These are phyloP conservation scores for Cyrtonyx montezumae DNA, from an alignment of 2,113 vertebrate species.

Conservation along the genomic window DNA sequence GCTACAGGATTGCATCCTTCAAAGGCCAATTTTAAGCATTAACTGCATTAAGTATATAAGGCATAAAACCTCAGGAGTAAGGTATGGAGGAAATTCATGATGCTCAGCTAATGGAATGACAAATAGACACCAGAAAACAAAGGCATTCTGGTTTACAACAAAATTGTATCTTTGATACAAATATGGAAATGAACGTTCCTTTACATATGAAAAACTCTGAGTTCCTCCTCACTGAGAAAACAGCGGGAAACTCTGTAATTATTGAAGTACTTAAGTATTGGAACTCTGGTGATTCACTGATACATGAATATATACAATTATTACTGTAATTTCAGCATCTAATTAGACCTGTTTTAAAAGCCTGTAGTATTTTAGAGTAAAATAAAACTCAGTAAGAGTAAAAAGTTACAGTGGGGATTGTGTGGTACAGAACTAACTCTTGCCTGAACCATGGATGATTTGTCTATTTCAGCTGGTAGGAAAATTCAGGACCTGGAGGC, in stretches of 20 bases:
- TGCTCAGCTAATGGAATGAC: background rate
- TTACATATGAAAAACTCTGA: background rate
- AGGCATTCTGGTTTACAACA: background rate
- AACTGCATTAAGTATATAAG: accelerated
- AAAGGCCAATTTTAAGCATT: background rate
- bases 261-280: background rate
- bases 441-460: accelerated
- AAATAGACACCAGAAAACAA: background rate
- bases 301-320: background rate
- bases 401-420: background rate
- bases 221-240: background rate
- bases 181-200: background rate
- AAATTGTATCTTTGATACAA: background rate
- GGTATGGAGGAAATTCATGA: background rate
- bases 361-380: background rate
- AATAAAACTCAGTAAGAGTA: background rate
- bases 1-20: accelerated
- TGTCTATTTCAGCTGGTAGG: background rate
- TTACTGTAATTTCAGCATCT: background rate
- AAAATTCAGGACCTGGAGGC: background rate
- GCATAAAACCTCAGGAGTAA: background rate
- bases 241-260: background rate
- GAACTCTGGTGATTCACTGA: background rate
- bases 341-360: background rate
- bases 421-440: background rate